phyloP scores from a whole-genome alignment of 2,888 invertebrate species.

The Drosophila neotestacea region DNA sequence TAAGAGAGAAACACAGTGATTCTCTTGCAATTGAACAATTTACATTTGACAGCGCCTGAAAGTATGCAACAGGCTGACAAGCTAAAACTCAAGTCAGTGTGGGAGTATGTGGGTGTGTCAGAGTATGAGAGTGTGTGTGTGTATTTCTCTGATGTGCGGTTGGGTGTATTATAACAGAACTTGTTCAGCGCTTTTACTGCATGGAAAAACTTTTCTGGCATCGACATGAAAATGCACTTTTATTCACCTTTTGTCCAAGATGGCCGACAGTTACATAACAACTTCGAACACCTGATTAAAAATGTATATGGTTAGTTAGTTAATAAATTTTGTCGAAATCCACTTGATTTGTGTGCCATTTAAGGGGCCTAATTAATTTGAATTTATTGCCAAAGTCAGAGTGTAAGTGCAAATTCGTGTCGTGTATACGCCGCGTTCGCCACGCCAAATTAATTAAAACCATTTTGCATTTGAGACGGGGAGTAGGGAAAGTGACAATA shows the following conservation, averaged over 20 bases:
- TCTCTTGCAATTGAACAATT: constrained; percentile 29
- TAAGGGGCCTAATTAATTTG: constrained; percentile 66
- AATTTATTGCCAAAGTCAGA: constrained; percentile 62
- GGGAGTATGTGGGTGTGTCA: not conserved
- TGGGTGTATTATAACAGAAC: not conserved
- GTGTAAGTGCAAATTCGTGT: constrained; percentile 72
- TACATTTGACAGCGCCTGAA: constrained; percentile 46
- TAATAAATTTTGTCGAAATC: constrained; percentile 38
- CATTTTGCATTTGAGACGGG: constrained; percentile 42
- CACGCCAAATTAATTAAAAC: constrained; percentile 56
- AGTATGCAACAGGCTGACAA: constrained; percentile 63
- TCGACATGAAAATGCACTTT: constrained; percentile 54
- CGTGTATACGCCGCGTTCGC: constrained; percentile 42
- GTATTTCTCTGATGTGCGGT: not conserved
- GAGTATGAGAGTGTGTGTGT: not conserved
- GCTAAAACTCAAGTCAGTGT: not conserved
- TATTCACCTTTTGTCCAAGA: constrained; percentile 8
- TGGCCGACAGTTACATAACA: constrained; percentile 22
- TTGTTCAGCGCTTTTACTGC: constrained; percentile 6
- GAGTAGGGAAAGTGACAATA: not conserved
- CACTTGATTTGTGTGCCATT: constrained; percentile 47
- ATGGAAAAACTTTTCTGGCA: constrained; percentile 25
- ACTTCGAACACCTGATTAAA: constrained; percentile 36
- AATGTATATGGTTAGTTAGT: constrained; percentile 22
- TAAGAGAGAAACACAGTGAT: not conserved